Percentiles rank a stretch among this genome's conserved stretches.
phyloP scores from a whole-genome alignment of 2,797 vertebrate species.

The Periophthalmus magnuspinnatus region DNA sequence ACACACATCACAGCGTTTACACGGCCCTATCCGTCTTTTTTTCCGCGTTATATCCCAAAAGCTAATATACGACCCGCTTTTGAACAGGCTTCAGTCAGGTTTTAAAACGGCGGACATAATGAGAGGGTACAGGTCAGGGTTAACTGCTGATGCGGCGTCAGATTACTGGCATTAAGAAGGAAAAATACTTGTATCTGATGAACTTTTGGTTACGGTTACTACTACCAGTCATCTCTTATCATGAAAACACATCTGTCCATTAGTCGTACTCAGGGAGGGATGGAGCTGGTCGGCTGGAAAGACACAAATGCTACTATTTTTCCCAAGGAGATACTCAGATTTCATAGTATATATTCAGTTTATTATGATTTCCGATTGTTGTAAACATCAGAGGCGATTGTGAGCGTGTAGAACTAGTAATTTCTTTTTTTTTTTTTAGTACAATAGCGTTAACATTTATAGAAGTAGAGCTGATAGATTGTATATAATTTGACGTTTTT shows the following conservation, averaged over 20 bases:
- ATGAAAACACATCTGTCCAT: slow-evolving; percentile 55
- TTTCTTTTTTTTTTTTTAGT: too few species aligned
- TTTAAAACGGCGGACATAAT: slow-evolving; percentile 22
- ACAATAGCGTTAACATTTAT: background rate
- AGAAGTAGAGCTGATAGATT: background rate
- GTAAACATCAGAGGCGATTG: background rate
- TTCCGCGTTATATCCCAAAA: slow-evolving; percentile 20
- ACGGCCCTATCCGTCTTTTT: slow-evolving; percentile 12
- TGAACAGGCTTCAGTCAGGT: slow-evolving; percentile 40
- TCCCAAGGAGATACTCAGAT: background rate
- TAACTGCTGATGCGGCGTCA: slow-evolving; percentile 55
- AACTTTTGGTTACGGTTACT: slow-evolving; percentile 37
- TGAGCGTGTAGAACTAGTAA: background rate
- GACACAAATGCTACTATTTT: slow-evolving; percentile 6
- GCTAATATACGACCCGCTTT: slow-evolving; percentile 21
- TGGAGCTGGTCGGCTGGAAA: slow-evolving; percentile 24
- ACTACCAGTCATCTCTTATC: slow-evolving; percentile 47
- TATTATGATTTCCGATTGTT: background rate
- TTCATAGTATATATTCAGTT: background rate
- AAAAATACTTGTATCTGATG: slow-evolving; percentile 41
- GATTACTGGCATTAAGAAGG: slow-evolving; percentile 50
- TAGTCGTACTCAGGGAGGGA: slow-evolving; percentile 30
- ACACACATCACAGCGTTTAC: slow-evolving; percentile 28
- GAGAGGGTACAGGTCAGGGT: slow-evolving; percentile 36
- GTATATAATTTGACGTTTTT: background rate